These are phyloP conservation scores for Thripadectes ignobilis DNA, from an alignment of 2,797 vertebrate species.

Conservation along the genomic window DNA sequence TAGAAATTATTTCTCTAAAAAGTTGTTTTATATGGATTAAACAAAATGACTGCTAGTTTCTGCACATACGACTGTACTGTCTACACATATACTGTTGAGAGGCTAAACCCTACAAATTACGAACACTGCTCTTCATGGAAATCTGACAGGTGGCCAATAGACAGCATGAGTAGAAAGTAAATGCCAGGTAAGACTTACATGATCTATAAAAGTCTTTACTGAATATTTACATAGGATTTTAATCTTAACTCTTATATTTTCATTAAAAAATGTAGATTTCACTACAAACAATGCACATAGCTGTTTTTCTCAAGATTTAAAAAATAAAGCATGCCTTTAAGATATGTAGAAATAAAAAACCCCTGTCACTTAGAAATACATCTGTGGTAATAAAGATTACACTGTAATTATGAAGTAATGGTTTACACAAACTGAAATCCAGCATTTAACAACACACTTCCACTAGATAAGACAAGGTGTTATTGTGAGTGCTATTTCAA, in stretches of 20 bases:
- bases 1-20: conserved; percentile 22
- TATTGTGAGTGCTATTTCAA: not conserved
- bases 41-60: not conserved
- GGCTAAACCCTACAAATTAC: not conserved
- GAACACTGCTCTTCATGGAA: not conserved
- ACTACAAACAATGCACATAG: not conserved
- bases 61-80: not conserved
- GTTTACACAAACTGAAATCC: not conserved
- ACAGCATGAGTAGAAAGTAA: not conserved
- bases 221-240: not conserved
- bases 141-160: not conserved
- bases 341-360: not conserved
- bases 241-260: not conserved
- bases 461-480: not conserved
- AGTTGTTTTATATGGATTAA: not conserved
- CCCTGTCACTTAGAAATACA: not conserved
- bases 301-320: not conserved
- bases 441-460: not conserved
- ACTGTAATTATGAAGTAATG: not conserved
- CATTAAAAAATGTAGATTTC: not conserved
- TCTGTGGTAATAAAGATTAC: not conserved
- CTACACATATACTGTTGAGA: not conserved
- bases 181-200: not conserved
- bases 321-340: not conserved
- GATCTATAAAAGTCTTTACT: not conserved